phyloP scores from a whole-genome alignment of 2,113 vertebrate species.

The Rhombomys opimus region DNA sequence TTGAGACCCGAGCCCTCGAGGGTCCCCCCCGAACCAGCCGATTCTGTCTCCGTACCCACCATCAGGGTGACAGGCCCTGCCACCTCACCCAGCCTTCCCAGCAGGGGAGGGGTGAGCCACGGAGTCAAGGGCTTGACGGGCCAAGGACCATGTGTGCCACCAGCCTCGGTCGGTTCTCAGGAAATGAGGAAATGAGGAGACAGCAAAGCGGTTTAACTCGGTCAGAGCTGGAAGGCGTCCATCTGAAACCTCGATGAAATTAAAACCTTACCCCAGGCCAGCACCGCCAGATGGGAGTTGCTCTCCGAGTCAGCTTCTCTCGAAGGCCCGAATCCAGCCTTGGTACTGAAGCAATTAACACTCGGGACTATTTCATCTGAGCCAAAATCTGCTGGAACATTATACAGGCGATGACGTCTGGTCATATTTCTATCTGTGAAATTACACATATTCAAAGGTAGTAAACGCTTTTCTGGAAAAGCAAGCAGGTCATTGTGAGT shows the following conservation, averaged over 20 bases:
- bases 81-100: not conserved
- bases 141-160: not conserved
- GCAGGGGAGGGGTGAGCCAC: not conserved
- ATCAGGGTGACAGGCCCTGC: not conserved
- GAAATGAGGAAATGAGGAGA: constrained; percentile 52
- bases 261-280: constrained; percentile 8
- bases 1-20: not conserved
- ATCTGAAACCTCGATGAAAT: constrained; percentile 59
- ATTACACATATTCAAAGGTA: not conserved
- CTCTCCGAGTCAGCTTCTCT: not conserved
- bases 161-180: constrained; percentile 43
- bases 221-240: constrained; percentile 40
- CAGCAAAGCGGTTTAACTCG: not conserved
- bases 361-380: not conserved
- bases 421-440: not conserved
- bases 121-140: not conserved
- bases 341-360: not conserved
- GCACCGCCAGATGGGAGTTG: not conserved
- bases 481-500: not conserved
- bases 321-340: not conserved
- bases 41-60: not conserved
- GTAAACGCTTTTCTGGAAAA: not conserved
- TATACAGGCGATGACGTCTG: not conserved
- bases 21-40: not conserved
- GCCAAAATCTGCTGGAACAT: not conserved